phyloP scores from a whole-genome alignment of 2,888 invertebrate species.

The Meiosimyza decipiens region DNA sequence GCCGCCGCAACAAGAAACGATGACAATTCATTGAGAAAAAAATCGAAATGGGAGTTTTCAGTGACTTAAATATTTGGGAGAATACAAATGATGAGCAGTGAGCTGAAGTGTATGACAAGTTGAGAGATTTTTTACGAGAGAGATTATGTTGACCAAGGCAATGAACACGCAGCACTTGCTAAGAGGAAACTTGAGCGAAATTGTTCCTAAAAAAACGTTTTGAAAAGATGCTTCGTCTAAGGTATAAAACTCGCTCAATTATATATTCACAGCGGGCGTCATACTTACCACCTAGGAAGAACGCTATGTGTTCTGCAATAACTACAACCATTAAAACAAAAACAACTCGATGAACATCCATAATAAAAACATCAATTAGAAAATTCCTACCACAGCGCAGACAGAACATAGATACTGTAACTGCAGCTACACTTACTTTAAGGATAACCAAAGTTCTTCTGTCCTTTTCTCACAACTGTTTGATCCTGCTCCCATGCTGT shows the following conservation, averaged over 20 bases:
- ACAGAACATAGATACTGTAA: not conserved
- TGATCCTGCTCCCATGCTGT: conserved; percentile 10
- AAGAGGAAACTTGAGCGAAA: conserved; percentile 22
- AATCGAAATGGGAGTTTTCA: conserved; percentile 29
- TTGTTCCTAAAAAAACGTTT: too few species aligned
- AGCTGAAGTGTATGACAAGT: not conserved
- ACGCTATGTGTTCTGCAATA: conserved; percentile 6
- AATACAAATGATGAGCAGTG: not conserved
- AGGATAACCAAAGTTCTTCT: not conserved
- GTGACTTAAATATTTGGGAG: not conserved
- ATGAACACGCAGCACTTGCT: not conserved
- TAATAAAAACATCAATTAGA: conserved; percentile 33
- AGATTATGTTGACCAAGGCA: not conserved
- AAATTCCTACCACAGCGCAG: conserved; percentile 21
- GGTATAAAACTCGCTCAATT: conserved; percentile 48
- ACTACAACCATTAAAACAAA: not conserved
- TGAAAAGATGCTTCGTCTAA: too few species aligned
- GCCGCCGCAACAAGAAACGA: conserved; percentile 27
- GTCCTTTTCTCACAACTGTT: conserved; percentile 2
- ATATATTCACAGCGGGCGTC: conserved; percentile 64
- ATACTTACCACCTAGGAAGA: conserved; percentile 60
- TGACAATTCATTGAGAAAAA: conserved; percentile 49
- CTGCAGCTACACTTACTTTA: too few species aligned
- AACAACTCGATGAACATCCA: not conserved
- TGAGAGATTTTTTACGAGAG: not conserved